Evolutionary conservation across 1,140 invertebrate genomes (phyloP).

Genomic region (Branchinecta lynchi): DNA sequence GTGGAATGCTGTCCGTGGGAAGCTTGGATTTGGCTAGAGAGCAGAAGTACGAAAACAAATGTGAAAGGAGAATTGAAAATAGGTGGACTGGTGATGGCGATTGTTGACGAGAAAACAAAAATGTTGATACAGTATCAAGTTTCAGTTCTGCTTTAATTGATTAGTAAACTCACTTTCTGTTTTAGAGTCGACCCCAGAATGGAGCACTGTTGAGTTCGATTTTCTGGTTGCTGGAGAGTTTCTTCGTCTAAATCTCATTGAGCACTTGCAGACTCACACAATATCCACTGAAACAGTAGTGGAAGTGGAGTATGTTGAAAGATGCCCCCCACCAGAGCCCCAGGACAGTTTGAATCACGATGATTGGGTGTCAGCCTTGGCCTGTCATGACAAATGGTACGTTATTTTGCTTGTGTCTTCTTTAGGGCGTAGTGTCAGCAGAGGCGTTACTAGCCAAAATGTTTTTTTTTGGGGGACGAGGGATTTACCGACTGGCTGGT

Average conservation of each 20-base stretch:
- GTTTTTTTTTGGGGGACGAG: too few species aligned
- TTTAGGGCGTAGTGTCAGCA: not conserved
- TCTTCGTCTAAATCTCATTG: slow-evolving; percentile 44
- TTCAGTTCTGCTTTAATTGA: not conserved
- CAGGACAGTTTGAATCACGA: slow-evolving; percentile 80
- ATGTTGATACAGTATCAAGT: too few species aligned
- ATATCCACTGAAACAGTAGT: slow-evolving; percentile 58
- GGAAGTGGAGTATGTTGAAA: slow-evolving; percentile 76
- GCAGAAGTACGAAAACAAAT: too few species aligned
- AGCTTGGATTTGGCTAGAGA: not conserved
- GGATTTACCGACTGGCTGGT: too few species aligned
- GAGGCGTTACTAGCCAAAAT: too few species aligned
- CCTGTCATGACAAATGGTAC: slow-evolving; percentile 54
- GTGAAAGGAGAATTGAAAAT: too few species aligned
- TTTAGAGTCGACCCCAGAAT: slow-evolving; percentile 23
- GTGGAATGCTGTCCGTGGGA: not conserved
- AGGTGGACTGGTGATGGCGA: too few species aligned
- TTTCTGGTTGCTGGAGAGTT: slow-evolving; percentile 70
- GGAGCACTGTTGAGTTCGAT: slow-evolving; percentile 58
- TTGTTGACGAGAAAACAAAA: too few species aligned
- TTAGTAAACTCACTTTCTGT: slow-evolving; percentile 15
- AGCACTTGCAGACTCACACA: slow-evolving; percentile 44
- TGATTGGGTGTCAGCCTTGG: slow-evolving; percentile 84
- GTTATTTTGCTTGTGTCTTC: slow-evolving; percentile 17
- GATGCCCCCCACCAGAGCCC: slow-evolving; percentile 70